A percentile compares a stretch with the other conserved stretches of the same genome.
Conservation (phyloP, 2,797 vertebrate genomes). For the Lutjanus campechanus region DNA sequence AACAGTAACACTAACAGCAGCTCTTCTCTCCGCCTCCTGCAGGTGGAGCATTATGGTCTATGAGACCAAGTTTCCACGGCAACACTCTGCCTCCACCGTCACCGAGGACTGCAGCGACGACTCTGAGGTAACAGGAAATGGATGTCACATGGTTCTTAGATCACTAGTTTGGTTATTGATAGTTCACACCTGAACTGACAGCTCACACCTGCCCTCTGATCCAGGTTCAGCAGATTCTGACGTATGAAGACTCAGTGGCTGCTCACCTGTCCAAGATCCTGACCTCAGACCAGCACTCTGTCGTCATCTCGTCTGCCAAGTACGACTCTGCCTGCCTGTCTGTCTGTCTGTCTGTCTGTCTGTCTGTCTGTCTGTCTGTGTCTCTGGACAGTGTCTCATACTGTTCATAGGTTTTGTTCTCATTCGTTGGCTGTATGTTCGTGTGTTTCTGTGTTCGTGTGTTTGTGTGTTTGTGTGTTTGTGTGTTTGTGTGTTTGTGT, state of each 20-base stretch:
- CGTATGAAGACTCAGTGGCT: constrained; percentile 96
- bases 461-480: neutral
- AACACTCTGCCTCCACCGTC: constrained; percentile 87
- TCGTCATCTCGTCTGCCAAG: constrained; percentile 98
- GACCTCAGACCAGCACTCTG: constrained; percentile 97
- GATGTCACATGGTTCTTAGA: constrained; percentile 2
- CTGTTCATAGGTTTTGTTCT: neutral
- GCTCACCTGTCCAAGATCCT: constrained; percentile 97
- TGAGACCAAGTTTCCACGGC: constrained; percentile 94
- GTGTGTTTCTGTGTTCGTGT: too few species aligned
- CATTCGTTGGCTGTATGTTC: neutral
- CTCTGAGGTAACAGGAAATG: constrained; percentile 89
- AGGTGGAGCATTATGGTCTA: constrained; percentile 99
- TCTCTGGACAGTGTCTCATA: too few species aligned
- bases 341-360: neutral
- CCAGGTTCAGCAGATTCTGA: constrained; percentile 97
- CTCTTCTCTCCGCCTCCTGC: neutral
- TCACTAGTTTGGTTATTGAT: too few species aligned
- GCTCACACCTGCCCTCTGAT: constrained; percentile 11
- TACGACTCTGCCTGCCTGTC: constrained; percentile 59
- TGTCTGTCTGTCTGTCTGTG: neutral
- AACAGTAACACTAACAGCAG: too few species aligned
- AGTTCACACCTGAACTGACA: neutral
- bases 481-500: too few species aligned
- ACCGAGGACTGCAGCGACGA: constrained; percentile 93